Evolutionary conservation across 92 coral and sea anemone genomes (phyloP).

Genomic region (Blastomussa wellsi): DNA sequence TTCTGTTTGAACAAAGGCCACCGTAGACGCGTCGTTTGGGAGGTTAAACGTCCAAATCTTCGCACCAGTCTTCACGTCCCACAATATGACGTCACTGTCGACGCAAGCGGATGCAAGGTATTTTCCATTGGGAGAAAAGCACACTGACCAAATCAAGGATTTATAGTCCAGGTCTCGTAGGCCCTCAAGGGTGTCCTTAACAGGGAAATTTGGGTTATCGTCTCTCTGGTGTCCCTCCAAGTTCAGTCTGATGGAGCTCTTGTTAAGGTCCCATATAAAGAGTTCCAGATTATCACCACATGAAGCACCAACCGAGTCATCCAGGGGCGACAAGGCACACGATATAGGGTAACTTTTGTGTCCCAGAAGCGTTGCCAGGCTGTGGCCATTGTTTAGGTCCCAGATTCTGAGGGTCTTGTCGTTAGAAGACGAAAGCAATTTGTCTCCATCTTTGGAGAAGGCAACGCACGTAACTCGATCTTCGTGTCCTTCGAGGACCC

Average conservation of each 20-base stretch:
- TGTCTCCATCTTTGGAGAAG: conserved; percentile 54
- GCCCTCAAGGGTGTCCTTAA: conserved; percentile 48
- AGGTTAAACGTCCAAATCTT: conserved; percentile 43
- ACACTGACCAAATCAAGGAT: conserved; percentile 66
- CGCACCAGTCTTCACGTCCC: conserved; percentile 61
- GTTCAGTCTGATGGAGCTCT: conserved; percentile 8
- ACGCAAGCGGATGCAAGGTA: conserved; percentile 61
- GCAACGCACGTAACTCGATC: conserved; percentile 59
- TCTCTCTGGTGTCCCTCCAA: conserved; percentile 59
- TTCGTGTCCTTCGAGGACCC: conserved; percentile 49
- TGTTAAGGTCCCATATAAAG: conserved; percentile 60
- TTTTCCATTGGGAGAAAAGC: conserved; percentile 58
- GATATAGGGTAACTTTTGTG: conserved; percentile 53
- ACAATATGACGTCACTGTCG: conserved; percentile 58
- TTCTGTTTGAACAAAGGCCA: conserved; percentile 41
- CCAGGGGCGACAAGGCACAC: conserved; percentile 61
- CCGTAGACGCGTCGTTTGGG: conserved; percentile 64
- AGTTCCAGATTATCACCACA: conserved; percentile 64
- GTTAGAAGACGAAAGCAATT: conserved; percentile 47
- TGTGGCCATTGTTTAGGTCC: conserved; percentile 41
- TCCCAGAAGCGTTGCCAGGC: conserved; percentile 46
- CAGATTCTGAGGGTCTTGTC: conserved; percentile 58
- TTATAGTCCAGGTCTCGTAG: conserved; percentile 43
- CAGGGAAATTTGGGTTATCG: conserved; percentile 62
- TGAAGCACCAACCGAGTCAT: conserved; percentile 55